These are phyloP conservation scores for Mythimna pallens DNA, from an alignment of 2,888 invertebrate genomes.

Conservation along the genomic window DNA sequence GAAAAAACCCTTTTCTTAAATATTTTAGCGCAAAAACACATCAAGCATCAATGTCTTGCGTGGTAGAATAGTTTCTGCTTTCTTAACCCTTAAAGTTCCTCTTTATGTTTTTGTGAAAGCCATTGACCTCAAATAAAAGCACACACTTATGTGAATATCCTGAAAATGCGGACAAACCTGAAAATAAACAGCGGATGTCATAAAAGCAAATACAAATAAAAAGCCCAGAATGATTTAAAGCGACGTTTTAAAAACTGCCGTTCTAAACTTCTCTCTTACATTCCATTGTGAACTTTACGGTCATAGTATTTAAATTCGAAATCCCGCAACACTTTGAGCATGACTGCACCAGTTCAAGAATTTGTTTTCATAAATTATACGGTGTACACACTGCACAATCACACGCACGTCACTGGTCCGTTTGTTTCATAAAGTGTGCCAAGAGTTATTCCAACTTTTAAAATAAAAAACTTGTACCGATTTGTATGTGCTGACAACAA, in stretches of 20 bases:
- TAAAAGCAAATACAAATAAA: conserved; percentile 48
- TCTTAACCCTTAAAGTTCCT: neutral
- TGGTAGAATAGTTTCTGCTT: neutral
- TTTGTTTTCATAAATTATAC: conserved; percentile 50
- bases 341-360: conserved; percentile 31
- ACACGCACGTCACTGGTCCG: conserved; percentile 26
- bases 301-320: conserved; percentile 10
- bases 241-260: conserved; percentile 35
- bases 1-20: neutral
- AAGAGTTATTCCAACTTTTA: conserved; percentile 13
- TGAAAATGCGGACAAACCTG: conserved; percentile 16
- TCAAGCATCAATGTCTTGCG: neutral
- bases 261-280: conserved; percentile 11
- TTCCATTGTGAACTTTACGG: conserved; percentile 18
- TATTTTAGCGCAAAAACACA: neutral
- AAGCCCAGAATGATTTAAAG: conserved; percentile 46
- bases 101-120: neutral
- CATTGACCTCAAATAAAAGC: conserved; percentile 16
- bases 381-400: conserved; percentile 36
- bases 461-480: conserved; percentile 18
- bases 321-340: neutral
- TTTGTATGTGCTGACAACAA: conserved; percentile 31
- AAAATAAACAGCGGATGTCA: conserved; percentile 43
- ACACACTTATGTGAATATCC: neutral
- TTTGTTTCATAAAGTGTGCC: conserved; percentile 39